Evolutionary conservation across 2,113 vertebrate species (phyloP).

Genomic region (Terrapene triunguis): DNA sequence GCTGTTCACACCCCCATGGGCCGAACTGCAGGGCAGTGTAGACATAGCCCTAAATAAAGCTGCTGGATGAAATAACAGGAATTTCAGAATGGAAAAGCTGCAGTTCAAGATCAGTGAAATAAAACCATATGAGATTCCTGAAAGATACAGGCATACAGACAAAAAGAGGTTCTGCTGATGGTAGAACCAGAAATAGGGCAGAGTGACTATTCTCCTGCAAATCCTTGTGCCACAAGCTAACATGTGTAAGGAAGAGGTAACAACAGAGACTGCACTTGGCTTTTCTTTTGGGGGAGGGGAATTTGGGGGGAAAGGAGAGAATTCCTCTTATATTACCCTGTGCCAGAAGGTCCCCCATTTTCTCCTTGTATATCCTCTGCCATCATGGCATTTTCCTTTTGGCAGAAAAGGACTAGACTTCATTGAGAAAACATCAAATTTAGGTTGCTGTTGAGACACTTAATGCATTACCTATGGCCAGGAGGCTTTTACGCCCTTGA

Average conservation of each 20-base stretch:
- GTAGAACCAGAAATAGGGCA: not conserved
- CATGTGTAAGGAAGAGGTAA: rapidly evolving
- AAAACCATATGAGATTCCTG: not conserved
- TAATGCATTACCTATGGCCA: not conserved
- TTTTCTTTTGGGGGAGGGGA: not conserved
- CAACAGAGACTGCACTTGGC: rapidly evolving
- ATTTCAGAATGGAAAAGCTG: not conserved
- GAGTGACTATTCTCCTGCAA: not conserved
- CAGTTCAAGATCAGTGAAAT: not conserved
- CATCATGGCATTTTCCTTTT: not conserved
- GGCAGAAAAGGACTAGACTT: not conserved
- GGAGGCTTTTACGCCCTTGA: not conserved
- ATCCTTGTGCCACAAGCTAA: not conserved
- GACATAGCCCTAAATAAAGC: not conserved
- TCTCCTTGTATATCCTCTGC: not conserved
- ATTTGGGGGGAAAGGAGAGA: not conserved
- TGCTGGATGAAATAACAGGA: not conserved
- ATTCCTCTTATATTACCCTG: not conserved
- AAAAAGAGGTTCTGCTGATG: not conserved
- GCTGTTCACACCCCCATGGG: no score
- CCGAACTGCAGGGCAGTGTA: not conserved
- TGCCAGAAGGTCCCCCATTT: not conserved
- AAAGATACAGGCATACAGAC: not conserved
- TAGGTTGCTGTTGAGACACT: not conserved
- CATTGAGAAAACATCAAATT: not conserved